Evolutionary conservation across 1,140 invertebrate genomes (phyloP).

Genomic region (Camponotus vicinus): DNA sequence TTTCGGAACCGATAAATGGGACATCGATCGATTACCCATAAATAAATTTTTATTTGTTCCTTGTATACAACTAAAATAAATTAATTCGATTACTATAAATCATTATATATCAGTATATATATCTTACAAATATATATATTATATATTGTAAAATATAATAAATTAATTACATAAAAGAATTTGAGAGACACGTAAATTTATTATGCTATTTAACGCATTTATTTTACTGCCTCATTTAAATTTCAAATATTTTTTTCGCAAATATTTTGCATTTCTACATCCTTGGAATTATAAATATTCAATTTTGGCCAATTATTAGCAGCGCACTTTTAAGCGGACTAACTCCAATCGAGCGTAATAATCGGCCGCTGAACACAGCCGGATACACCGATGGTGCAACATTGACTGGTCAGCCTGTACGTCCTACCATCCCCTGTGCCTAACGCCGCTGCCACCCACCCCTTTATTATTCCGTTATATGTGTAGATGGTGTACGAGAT

Average conservation of each 20-base stretch:
- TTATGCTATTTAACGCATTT: neutral
- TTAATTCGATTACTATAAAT: neutral
- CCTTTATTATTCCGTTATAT: constrained; percentile 82
- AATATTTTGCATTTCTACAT: neutral
- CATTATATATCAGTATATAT: neutral
- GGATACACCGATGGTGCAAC: constrained; percentile 55
- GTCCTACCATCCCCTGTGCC: constrained; percentile 12
- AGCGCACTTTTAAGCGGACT: constrained; percentile 17
- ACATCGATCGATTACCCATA: neutral
- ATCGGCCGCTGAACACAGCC: constrained; percentile 44
- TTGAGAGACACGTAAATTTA: neutral
- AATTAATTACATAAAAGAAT: constrained; percentile 3
- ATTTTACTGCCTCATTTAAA: neutral
- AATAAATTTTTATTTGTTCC: neutral
- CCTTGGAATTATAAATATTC: neutral
- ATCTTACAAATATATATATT: neutral
- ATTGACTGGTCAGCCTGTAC: constrained; percentile 59
- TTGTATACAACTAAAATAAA: neutral
- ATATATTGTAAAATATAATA: neutral
- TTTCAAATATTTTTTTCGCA: neutral
- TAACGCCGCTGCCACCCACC: constrained; percentile 20
- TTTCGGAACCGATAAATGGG: neutral
- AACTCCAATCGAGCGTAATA: constrained; percentile 33
- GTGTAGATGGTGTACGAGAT: constrained; percentile 83
- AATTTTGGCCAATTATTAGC: constrained; percentile 7